phyloP scores from a whole-genome alignment of 2,888 invertebrate genomes.

The Dascillus cervinus region DNA sequence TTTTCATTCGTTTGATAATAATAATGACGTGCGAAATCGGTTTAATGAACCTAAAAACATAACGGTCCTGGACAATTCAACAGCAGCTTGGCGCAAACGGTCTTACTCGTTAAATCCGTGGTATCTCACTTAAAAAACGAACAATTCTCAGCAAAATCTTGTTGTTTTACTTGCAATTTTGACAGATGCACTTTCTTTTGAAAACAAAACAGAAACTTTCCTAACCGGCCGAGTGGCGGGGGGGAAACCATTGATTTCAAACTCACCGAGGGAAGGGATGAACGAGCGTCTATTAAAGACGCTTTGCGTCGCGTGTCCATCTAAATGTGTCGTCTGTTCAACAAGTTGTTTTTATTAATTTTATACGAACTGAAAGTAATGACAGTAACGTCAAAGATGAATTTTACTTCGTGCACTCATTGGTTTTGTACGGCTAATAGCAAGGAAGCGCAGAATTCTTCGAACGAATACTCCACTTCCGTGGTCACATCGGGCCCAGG shows the following conservation, averaged over 20 bases:
- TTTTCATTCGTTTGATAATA: conserved; percentile 10
- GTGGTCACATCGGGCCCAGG: conserved; percentile 44
- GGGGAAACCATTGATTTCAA: conserved; percentile 4
- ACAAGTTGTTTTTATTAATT: no score
- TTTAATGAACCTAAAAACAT: conserved; percentile 10
- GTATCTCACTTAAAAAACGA: no score
- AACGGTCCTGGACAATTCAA: conserved; percentile 2
- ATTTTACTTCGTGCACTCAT: conserved; percentile 36
- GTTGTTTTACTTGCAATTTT: conserved; percentile 2
- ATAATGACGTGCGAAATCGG: conserved; percentile 10
- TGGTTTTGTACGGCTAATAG: conserved; percentile 34
- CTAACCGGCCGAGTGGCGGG: conserved; percentile 3
- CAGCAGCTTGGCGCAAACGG: not conserved
- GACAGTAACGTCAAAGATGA: conserved; percentile 24
- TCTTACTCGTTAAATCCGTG: no score
- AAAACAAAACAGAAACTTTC: conserved; percentile 3
- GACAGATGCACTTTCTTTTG: conserved; percentile 5
- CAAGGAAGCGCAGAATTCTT: conserved; percentile 37
- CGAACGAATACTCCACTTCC: conserved; percentile 29
- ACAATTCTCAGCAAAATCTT: no score
- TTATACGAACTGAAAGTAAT: no score
- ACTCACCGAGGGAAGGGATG: not conserved
- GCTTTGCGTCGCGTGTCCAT: conserved; percentile 9
- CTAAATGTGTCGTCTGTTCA: not conserved
- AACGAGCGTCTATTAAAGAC: conserved; percentile 4